Conservation (phyloP, 2,888 invertebrate genomes). For the Thecocarcelia acutangulata region DNA sequence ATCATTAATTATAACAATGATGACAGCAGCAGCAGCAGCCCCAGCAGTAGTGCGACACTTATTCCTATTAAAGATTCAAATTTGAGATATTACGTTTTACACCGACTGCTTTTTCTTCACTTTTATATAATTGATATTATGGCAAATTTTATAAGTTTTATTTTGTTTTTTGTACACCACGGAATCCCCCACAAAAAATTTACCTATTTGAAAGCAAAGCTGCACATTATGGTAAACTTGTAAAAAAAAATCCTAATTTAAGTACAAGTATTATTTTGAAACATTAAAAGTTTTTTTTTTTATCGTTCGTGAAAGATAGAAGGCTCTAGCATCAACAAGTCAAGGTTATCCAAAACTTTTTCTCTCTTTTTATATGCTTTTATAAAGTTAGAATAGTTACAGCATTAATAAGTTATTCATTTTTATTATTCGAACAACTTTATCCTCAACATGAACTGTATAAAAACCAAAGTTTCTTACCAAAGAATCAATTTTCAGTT, state of each 20-base stretch:
- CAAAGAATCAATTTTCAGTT: not conserved
- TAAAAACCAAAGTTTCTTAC: not conserved
- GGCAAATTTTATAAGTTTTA: too few species aligned
- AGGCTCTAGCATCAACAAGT: not conserved
- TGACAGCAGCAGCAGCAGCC: constrained; percentile 30
- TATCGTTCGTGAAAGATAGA: not conserved
- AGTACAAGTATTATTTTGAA: constrained; percentile 7
- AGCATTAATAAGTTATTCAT: not conserved
- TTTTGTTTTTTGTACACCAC: not conserved
- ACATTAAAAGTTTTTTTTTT: constrained; percentile 18
- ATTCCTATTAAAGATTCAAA: constrained; percentile 12
- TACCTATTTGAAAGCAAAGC: not conserved
- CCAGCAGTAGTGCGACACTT: not conserved
- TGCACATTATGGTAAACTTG: constrained; percentile 1
- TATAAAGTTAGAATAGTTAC: not conserved
- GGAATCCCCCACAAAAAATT: not conserved
- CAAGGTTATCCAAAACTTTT: not conserved
- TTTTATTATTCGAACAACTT: not conserved
- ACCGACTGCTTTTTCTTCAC: not conserved
- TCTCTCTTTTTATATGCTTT: not conserved
- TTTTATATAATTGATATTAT: not conserved
- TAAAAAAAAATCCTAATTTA: not conserved
- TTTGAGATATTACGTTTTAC: constrained; percentile 1
- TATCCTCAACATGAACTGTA: not conserved
- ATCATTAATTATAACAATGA: constrained; percentile 53